Evolutionary conservation across 2,888 invertebrate species (phyloP).

Genomic region (Drosophila parthenogenetica): DNA sequence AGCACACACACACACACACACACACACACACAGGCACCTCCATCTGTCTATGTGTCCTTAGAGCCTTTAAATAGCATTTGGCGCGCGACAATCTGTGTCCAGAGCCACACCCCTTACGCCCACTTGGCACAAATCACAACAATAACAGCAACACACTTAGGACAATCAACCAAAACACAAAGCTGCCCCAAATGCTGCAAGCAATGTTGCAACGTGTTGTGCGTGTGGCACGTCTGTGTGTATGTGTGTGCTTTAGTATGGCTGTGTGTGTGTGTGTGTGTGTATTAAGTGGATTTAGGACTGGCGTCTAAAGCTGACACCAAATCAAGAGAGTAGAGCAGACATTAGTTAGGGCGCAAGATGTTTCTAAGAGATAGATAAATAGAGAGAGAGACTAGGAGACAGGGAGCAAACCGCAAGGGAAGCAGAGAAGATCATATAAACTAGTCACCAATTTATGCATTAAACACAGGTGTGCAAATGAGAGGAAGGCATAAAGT

Average conservation of each 20-base stretch:
- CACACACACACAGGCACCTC: too few relatives aligned
- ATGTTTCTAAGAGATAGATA: not conserved
- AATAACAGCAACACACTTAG: conserved; percentile 41
- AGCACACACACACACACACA: too few relatives aligned
- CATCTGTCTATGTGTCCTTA: conserved; percentile 23
- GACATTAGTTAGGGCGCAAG: conserved; percentile 3
- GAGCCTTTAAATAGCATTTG: conserved; percentile 47
- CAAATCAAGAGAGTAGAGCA: conserved; percentile 65
- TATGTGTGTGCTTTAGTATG: conserved; percentile 15
- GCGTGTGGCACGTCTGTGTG: conserved; percentile 7
- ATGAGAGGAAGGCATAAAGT: too few relatives aligned
- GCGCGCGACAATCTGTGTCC: conserved; percentile 40
- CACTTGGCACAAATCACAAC: conserved; percentile 39
- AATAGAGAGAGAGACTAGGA: not conserved
- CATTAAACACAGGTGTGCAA: conserved; percentile 37
- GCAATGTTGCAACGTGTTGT: conserved; percentile 16
- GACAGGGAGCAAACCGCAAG: too few relatives aligned
- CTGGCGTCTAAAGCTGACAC: conserved; percentile 52
- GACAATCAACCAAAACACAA: conserved; percentile 8
- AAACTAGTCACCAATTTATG: conserved; percentile 41
- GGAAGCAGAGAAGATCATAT: conserved; percentile 10
- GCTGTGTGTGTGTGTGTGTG: conserved; percentile 29
- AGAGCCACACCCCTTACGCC: conserved; percentile 8
- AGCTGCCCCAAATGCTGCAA: conserved; percentile 13
- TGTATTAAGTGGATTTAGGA: conserved; percentile 55